Base-by-base conservation (phyloP, 2,113 vertebrate genomes). In the Nettapus auritus region DNA sequence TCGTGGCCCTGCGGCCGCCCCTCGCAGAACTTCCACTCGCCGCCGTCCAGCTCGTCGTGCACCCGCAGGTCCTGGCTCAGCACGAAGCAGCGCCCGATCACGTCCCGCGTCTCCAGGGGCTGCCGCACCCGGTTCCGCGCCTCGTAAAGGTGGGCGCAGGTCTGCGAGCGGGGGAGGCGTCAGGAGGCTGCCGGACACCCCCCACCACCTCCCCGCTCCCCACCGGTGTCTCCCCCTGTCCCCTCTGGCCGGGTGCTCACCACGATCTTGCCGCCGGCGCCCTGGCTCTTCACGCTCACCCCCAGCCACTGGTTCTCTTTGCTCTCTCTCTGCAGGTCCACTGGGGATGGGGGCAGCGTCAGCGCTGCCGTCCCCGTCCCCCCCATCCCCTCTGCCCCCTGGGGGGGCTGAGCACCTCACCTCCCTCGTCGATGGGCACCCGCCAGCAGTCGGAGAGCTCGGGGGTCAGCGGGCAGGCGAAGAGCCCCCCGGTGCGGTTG, bases 271-370 rank as follows among this genome's bases (percentile, higher is more conserved):
- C 99, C 99, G 53, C 99, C 99, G 1, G 99, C 98, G 2, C 99
- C 99, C 88, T 99, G 99, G 97, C 99, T 99, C 97, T 98, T 98
- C 23, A 99, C 99, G 22, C 98, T 99, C 68, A 99, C 99, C 63
- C 99, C 99, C 86, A 99, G 91, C 99, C 99, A 99, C 95, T 99
- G 99, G 97, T 99, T 99, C 96, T 99, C 98, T 95, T 99, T 99
- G 98, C 98, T 99, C 93, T 99, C 99, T 92, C 97, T 97, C 46
- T 98, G 94, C 33, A 96, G 92, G 68, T 97, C 98, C 95, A 97
- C 99, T 98, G 59, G 57, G 36, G 0, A 48, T 60, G 67, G 36
- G 31, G 0, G 3, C 9, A n/a, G n/a, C 4, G 5, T 95, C 74
- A 84, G 66, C 18, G 13, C 68, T 1, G 5, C 28, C 3, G 1